Evolutionary conservation across 1,140 invertebrate genomes (phyloP), one percentile per base, ranked within the genome.

Genomic region (Drosophila willistoni): DNA sequence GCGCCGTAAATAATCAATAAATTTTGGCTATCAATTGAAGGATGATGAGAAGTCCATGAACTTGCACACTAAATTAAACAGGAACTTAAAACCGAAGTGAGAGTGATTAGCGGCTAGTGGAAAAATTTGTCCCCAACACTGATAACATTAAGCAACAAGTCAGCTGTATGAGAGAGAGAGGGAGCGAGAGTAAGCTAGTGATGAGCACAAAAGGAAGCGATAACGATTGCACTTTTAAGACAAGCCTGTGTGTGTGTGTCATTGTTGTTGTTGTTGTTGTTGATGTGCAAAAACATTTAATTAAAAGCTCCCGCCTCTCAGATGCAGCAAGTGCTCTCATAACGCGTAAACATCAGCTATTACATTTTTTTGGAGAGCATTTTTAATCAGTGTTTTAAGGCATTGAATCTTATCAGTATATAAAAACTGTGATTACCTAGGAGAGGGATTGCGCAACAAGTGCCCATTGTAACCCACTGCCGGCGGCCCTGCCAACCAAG

Each of bases 181-280:
- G 29, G 19, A 33, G 17, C 60, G 34, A 64, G 17, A 44, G 57
- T 1, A 13, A 51, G 9, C 14, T 41, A 14, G 34, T 47, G 64
- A 36, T 7, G 36, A 5, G 36, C 42, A n/a, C 64, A 81, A 72
- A 25, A 44, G 25, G 34, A 73, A 66, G 72, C 83, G 83, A 86
- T 86, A 86, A 86, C 83, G 70, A 87, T 87, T 79, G 71, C 69
- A 62, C n/a, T 29, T 56, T 25, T 25, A 22, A 55, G 34, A 64
- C 62, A 62, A 29, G 55, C 22, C 54, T 62, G 68, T 70, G 36
- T 66, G 22, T 25, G 22, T 25, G 22, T 25, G 22, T 25, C 22
- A 33, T 51, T 61, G 51, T 36, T 57, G 44, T 39, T 54, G 56
- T 64, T 44, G 19, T 22, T 22, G 19, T n/a, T n/a, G 1, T 22